Evolutionary conservation across 2,113 vertebrate species (phyloP).

Genomic region (Guaruba guarouba): DNA sequence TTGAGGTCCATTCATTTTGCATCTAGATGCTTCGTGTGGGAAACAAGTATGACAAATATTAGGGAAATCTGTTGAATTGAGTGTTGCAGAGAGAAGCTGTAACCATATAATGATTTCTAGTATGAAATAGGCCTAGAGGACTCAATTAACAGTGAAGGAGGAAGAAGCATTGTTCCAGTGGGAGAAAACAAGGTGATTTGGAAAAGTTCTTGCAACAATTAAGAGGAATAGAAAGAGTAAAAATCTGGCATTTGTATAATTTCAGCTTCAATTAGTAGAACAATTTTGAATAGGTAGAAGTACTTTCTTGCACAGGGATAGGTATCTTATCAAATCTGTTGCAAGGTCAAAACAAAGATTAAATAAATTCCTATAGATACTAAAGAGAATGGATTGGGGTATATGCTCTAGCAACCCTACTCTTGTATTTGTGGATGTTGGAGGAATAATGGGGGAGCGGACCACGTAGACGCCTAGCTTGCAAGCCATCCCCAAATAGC

Average conservation of each 20-base stretch:
- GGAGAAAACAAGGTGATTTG: conserved; percentile 9
- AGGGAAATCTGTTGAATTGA: not conserved
- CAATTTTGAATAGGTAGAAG: not conserved
- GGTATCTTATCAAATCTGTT: not conserved
- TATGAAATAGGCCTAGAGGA: not conserved
- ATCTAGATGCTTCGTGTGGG: not conserved
- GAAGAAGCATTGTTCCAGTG: not conserved
- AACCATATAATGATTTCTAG: not conserved
- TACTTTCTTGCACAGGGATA: not conserved
- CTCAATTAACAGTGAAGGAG: not conserved
- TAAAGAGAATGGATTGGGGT: not conserved
- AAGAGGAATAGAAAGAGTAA: not conserved
- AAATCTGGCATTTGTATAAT: not conserved
- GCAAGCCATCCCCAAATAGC: not conserved
- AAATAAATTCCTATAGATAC: not conserved
- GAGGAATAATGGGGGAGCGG: not conserved
- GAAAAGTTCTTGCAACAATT: not conserved
- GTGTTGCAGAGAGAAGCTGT: not conserved
- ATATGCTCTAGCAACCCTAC: not conserved
- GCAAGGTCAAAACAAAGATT: not conserved
- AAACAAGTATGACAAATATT: not conserved
- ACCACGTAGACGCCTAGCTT: not conserved
- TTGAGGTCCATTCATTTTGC: not conserved
- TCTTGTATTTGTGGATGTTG: not conserved
- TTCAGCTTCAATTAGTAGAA: not conserved